Conservation (phyloP, 2,888 invertebrate species). For the Drosophila greeni region DNA sequence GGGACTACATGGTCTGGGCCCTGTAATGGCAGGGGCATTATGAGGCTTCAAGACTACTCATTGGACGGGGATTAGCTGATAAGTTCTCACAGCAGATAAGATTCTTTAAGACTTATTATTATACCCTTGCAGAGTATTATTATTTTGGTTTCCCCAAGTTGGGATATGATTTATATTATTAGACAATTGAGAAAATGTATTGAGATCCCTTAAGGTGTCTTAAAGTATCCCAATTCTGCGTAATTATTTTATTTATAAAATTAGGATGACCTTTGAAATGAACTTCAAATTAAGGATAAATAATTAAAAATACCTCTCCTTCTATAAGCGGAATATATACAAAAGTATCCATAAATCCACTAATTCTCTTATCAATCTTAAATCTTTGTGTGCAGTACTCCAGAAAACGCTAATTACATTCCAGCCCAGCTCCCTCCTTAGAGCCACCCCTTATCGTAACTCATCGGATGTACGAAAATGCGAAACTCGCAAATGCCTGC, state of each 20-base stretch:
- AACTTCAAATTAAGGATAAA: no score
- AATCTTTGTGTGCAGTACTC: not conserved
- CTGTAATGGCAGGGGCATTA: slow-evolving; percentile 1
- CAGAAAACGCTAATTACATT: not conserved
- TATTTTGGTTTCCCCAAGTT: no score
- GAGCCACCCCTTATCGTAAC: not conserved
- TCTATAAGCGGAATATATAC: not conserved
- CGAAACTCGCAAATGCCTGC: slow-evolving; percentile 10
- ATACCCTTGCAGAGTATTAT: no score
- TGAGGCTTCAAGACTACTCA: slow-evolving; percentile 13
- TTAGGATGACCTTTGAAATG: not conserved
- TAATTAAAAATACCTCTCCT: not conserved
- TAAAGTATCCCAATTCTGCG: not conserved
- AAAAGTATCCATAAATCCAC: not conserved
- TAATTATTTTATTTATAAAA: not conserved
- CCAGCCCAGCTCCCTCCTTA: not conserved
- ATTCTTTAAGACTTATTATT: not conserved
- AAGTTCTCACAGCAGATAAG: not conserved
- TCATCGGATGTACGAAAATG: not conserved
- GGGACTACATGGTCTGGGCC: slow-evolving; percentile 21
- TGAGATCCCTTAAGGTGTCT: not conserved
- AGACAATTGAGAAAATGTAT: no score
- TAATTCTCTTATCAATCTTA: not conserved
- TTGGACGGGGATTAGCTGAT: not conserved
- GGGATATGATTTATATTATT: no score